Evolutionary conservation across 2,888 invertebrate genomes (phyloP).

Genomic region (Tenthredo notha): DNA sequence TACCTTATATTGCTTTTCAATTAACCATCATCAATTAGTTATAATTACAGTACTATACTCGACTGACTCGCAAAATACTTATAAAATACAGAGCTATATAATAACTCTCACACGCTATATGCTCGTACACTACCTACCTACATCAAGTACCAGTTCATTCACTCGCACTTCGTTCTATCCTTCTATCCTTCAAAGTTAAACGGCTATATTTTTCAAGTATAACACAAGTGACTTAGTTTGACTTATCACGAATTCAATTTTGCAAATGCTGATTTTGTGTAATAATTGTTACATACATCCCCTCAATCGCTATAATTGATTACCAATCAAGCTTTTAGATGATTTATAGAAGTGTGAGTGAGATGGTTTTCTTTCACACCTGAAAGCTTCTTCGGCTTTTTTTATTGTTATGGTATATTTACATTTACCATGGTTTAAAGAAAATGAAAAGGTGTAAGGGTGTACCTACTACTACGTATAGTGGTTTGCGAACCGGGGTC

Average conservation of each 20-base stretch:
- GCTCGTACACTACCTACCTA: neutral
- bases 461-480: neutral
- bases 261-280: neutral
- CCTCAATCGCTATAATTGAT: neutral
- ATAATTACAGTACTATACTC: slow-evolving; percentile 31
- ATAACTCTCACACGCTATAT: neutral
- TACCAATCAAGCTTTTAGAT: neutral
- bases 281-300: no score
- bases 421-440: neutral
- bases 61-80: neutral
- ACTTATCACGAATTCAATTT: neutral
- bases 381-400: neutral
- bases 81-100: neutral
- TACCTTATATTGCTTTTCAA: slow-evolving; percentile 35
- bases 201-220: neutral
- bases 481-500: slow-evolving; percentile 69
- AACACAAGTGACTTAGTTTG: neutral
- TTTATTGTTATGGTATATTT: neutral
- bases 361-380: neutral
- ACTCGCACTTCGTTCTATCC: neutral
- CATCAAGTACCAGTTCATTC: slow-evolving; percentile 20
- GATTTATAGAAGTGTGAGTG: neutral
- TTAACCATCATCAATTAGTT: slow-evolving; percentile 41
- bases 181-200: neutral
- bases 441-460: slow-evolving; percentile 8